phyloP scores from a whole-genome alignment of 2,797 vertebrate genomes.

The Sebastes baramenuke region DNA sequence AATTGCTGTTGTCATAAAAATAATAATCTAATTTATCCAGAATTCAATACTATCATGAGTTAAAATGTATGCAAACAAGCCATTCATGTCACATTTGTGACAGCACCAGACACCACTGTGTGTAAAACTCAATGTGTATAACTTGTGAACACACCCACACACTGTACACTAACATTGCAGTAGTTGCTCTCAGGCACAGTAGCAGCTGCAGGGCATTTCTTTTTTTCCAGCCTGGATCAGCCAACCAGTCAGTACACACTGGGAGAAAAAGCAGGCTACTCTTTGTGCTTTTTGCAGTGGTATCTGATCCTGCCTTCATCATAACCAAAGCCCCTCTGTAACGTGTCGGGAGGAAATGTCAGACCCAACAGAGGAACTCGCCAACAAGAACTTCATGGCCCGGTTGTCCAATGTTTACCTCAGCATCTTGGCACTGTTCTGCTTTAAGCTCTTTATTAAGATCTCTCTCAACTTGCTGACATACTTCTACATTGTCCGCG shows the following conservation, averaged over 20 bases:
- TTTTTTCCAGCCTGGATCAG: conserved; percentile 49
- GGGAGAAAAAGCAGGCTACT: conserved; percentile 52
- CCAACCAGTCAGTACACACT: conserved; percentile 44
- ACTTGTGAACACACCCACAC: conserved; percentile 10
- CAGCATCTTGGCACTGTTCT: conserved; percentile 96
- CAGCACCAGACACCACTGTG: background rate
- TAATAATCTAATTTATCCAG: background rate
- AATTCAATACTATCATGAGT: background rate
- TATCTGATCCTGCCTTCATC: conserved; percentile 64
- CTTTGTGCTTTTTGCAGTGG: conserved; percentile 51
- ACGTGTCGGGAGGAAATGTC: conserved; percentile 86
- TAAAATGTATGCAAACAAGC: background rate
- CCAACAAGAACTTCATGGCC: conserved; percentile 87
- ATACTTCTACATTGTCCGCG: conserved; percentile 96
- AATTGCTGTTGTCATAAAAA: background rate
- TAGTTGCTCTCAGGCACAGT: conserved; percentile 58
- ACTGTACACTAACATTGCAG: conserved; percentile 40
- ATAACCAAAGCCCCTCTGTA: conserved; percentile 39
- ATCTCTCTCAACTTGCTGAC: conserved; percentile 95
- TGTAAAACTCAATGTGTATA: too few relatives aligned
- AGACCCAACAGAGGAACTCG: conserved; percentile 86
- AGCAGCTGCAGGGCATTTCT: conserved; percentile 73
- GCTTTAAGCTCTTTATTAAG: conserved; percentile 97
- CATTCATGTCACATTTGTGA: background rate
- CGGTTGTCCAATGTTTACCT: conserved; percentile 96